phyloP scores from a whole-genome alignment of 2,797 vertebrate genomes.

The Smutsia temminckii region DNA sequence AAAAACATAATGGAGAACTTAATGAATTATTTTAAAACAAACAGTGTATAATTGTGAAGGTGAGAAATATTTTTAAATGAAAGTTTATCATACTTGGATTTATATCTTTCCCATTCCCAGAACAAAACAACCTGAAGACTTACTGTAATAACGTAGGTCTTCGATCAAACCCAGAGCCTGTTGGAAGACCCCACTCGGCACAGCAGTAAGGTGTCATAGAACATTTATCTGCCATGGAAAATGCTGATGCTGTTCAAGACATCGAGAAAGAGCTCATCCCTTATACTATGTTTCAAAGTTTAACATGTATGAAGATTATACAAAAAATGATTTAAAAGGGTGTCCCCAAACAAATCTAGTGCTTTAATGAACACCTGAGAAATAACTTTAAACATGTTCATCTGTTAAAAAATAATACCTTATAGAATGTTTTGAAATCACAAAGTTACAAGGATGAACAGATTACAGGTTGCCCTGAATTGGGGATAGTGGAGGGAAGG shows the following conservation, averaged over 20 bases:
- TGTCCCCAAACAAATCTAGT: neutral
- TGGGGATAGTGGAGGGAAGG: neutral
- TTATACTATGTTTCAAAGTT: neutral
- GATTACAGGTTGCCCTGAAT: neutral
- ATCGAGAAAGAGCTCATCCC: neutral
- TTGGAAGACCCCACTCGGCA: neutral
- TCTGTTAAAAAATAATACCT: neutral
- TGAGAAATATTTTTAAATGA: neutral
- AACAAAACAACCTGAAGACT: constrained; percentile 63
- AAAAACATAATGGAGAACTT: neutral
- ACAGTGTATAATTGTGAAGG: neutral
- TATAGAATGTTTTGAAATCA: neutral
- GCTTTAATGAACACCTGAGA: neutral
- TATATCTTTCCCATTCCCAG: constrained; percentile 37
- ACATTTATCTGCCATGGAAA: neutral
- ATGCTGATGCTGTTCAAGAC: neutral
- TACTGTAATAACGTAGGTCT: constrained; percentile 45
- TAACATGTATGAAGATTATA: neutral
- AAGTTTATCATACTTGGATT: neutral
- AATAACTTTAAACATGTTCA: neutral
- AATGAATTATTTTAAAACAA: constrained; percentile 5
- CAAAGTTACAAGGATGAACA: neutral
- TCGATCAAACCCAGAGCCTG: constrained; percentile 21
- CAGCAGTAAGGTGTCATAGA: neutral
- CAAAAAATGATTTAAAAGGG: neutral